phyloP scores from a whole-genome alignment of 1,140 invertebrate species.

The Saccostrea cuccullata region DNA sequence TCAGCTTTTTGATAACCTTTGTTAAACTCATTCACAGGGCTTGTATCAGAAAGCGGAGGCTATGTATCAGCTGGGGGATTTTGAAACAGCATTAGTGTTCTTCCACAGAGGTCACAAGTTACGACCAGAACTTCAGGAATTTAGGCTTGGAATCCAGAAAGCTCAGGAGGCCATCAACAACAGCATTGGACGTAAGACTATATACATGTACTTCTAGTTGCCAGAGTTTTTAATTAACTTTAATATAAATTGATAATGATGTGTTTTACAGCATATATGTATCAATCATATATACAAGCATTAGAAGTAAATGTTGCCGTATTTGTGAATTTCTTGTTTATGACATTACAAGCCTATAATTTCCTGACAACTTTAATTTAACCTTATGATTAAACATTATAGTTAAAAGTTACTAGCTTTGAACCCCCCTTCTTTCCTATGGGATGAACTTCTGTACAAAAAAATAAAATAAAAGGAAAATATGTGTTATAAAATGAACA shows the following conservation, averaged over 20 bases:
- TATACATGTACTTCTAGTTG: no score
- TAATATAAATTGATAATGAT: no score
- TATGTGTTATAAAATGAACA: no score
- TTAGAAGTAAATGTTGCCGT: no score
- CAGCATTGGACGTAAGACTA: constrained; percentile 86
- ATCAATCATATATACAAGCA: background rate
- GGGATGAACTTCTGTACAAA: no score
- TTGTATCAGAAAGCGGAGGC: constrained; percentile 95
- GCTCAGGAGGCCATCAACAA: constrained; percentile 96
- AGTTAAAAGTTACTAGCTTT: no score
- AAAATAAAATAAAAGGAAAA: background rate
- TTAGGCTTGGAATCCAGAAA: constrained; percentile 94
- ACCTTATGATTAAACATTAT: no score
- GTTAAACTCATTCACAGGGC: constrained; percentile 79
- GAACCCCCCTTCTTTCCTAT: no score
- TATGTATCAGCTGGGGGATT: constrained; percentile 93
- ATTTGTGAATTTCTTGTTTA: no score
- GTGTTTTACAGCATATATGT: background rate
- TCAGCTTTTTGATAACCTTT: background rate
- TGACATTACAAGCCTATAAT: no score
- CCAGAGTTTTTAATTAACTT: no score
- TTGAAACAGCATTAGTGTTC: constrained; percentile 94
- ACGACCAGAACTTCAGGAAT: constrained; percentile 90
- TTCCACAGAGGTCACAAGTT: constrained; percentile 92
- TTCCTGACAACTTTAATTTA: no score